Percentiles rank a stretch among this genome's conserved stretches.
phyloP scores from a whole-genome alignment of 2,113 vertebrate species.

The Lophotis ruficrista region DNA sequence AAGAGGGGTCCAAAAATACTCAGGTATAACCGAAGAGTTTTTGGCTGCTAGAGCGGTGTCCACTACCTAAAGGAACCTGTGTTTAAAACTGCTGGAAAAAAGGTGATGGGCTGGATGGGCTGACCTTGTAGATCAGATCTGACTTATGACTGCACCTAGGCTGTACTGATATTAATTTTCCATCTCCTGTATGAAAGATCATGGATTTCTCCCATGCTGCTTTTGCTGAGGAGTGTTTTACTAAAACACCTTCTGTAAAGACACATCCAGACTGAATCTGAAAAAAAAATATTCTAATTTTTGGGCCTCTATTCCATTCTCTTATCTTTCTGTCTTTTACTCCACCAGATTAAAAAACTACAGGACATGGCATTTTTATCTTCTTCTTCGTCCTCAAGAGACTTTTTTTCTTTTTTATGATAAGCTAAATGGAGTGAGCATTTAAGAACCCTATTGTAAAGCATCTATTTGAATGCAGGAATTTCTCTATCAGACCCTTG shows the following conservation, averaged over 20 bases:
- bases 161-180: background rate
- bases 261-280: background rate
- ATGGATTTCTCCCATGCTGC: background rate
- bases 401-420: background rate
- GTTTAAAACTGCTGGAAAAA: background rate
- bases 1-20: background rate
- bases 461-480: background rate
- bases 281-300: background rate
- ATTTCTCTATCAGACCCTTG: background rate
- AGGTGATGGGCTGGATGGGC: background rate
- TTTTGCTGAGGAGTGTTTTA: background rate
- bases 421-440: conserved; percentile 40
- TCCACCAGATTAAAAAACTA: background rate
- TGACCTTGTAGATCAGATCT: background rate
- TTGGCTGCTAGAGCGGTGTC: background rate
- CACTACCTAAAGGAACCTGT: background rate
- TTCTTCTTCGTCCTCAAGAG: background rate
- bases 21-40: background rate
- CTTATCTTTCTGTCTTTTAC: conserved; percentile 4
- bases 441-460: conserved; percentile 15
- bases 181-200: background rate
- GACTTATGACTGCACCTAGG: background rate
- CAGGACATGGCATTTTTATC: conserved; percentile 32
- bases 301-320: background rate
- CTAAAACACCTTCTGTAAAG: background rate